Evolutionary conservation across 2,113 vertebrate species (phyloP), one percentile per base, ranked within the genome.

Genomic region (Sphaerodactylus townsendi): DNA sequence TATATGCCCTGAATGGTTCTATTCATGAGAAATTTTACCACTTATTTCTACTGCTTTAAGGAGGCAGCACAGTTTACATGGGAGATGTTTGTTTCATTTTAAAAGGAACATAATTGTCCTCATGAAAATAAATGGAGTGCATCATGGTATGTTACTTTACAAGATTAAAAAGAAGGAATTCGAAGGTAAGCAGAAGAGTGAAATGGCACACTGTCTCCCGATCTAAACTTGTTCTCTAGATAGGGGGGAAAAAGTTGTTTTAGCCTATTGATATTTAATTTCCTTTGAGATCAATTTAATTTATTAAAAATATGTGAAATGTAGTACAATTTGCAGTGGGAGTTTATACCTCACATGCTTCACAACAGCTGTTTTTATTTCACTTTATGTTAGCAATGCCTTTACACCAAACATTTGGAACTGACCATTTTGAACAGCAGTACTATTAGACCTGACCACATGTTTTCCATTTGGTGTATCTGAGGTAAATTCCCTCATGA

Each of bases 381-480:
- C 92, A 92, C 81, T 94, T 95, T 87, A 95, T 92, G 94, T 95
- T 95, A 95, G 85, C 88, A 89, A 94, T 89, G 85, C 85, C 85
- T 94, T 94, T 93, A 90, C 83, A 68, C 81, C 87, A 90, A 87
- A 87, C 56, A 85, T 94, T 93, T 91, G 89, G 94, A 90, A 72
- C 65, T 94, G 94, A 93, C 88, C 91, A 87, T 93, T 91, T 86
- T 88, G 89, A 95, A 90, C 74, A 87, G 82, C 88, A 92, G 84
- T 91, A 85, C 82, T 89, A 87, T 95, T 95, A 95, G 73, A 48
- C 77, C 44, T 70, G 64, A 86, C 92, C 95, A 96, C 88, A 91
- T 96, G 96, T 95, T 96, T 96, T 87, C 78, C 72, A 96, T 96
- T 95, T 95, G 91, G 90, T 46, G 30, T 93, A 94, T 94, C 92